These are phyloP conservation scores for Phytoseiulus persimilis DNA, from an alignment of 2,888 invertebrate species.

Conservation along the genomic window DNA sequence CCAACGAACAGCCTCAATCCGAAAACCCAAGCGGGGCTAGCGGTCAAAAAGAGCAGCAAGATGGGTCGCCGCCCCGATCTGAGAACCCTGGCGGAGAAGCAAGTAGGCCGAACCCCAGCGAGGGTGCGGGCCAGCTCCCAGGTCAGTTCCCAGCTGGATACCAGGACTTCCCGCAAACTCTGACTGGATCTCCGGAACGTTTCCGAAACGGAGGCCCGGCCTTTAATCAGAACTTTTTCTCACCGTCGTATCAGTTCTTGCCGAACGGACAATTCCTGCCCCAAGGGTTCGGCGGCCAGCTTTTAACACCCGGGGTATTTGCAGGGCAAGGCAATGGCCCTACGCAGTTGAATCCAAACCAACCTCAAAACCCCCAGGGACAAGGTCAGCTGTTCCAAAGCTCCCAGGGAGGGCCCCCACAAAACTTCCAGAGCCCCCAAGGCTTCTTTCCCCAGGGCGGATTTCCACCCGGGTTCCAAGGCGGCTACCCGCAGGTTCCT, in stretches of 20 bases:
- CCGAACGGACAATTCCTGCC: background rate
- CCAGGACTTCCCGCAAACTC: constrained; percentile 19
- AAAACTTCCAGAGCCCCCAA: background rate
- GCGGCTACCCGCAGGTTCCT: background rate
- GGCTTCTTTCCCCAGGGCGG: background rate
- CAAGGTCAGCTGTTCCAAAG: background rate
- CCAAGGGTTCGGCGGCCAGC: constrained; percentile 6
- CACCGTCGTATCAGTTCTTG: background rate
- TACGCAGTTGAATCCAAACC: background rate
- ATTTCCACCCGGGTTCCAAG: background rate
- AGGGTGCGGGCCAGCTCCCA: constrained; percentile 6
- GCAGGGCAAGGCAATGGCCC: constrained; percentile 21
- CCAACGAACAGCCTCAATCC: background rate
- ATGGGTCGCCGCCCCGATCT: background rate
- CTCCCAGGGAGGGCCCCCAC: background rate
- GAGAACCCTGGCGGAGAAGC: background rate
- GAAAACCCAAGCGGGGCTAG: background rate
- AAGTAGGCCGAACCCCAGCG: background rate
- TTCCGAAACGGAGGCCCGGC: background rate
- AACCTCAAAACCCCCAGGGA: background rate
- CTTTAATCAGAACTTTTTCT: background rate
- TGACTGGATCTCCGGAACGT: background rate
- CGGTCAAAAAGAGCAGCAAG: background rate
- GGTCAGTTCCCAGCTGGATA: constrained; percentile 20
- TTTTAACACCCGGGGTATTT: constrained; percentile 7